phyloP scores from a whole-genome alignment of 2,113 vertebrate species.

The Lasiurus cinereus region DNA sequence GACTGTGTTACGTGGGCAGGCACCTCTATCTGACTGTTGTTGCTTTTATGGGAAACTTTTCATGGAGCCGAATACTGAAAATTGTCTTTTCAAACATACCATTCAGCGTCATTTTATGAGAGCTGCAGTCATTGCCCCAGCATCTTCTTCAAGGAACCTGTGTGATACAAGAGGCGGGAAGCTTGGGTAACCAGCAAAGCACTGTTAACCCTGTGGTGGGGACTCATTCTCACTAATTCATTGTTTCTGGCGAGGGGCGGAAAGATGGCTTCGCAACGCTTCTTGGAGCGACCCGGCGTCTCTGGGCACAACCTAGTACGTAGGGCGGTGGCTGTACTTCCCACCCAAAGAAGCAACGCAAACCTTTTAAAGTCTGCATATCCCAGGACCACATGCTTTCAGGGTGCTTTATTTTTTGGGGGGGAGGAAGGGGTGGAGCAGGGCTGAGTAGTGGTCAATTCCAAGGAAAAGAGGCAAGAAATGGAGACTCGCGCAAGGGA shows the following conservation, averaged over 20 bases:
- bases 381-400: neutral
- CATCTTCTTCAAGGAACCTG: constrained; percentile 63
- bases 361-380: neutral
- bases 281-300: constrained; percentile 75
- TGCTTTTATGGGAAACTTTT: constrained; percentile 64
- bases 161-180: constrained; percentile 78
- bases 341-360: neutral
- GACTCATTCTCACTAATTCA: constrained; percentile 80
- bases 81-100: constrained; percentile 68
- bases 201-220: constrained; percentile 66
- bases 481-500: constrained; percentile 35
- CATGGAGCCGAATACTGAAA: constrained; percentile 57
- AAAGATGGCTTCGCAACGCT: constrained; percentile 50
- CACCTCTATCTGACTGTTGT: constrained; percentile 61
- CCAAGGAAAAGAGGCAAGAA: constrained; percentile 53
- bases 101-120: constrained; percentile 65
- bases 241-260: constrained; percentile 75
- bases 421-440: no score
- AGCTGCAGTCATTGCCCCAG: constrained; percentile 27
- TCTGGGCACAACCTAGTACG: neutral
- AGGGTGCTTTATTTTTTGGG: neutral
- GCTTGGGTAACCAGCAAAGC: constrained; percentile 71
- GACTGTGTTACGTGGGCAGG: neutral
- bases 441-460: neutral
- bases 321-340: neutral